Evolutionary conservation across 2,113 vertebrate species (phyloP), one percentile per base, ranked within the genome.

Genomic region (Tragelaphus scriptus): DNA sequence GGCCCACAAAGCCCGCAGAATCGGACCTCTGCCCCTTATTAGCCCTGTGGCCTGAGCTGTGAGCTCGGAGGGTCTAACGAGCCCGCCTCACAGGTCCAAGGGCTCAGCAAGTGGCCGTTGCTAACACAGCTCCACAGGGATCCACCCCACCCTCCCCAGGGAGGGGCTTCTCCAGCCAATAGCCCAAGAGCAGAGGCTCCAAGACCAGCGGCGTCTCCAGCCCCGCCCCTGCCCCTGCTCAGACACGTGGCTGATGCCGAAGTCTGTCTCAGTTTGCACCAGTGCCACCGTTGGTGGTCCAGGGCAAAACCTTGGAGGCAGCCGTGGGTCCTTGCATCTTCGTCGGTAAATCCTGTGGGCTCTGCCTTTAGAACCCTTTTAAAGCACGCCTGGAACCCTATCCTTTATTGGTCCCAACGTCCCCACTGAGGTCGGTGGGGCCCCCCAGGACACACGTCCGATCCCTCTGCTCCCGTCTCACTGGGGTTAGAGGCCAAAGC

Each of bases 401-500:
- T 47, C 36, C 1, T 11, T 44, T 44, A 56, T 63, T 17, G 6
- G 2, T 0, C 26, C 49, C n/a, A 23, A 2, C 0, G 87, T 12
- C 44, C 25, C 40, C 21, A 2, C 23, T 2, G 14, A 79, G 28
- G 19, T 36, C 30, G 5, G 36, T 40, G 58, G 44, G 10, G 12
- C 53, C 68, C 61, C 77, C 4, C 2, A 58, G 65, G 84, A 77
- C 79, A 53, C 0, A 63, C 4, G 2, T 49, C 53, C 3, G 6
- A 26, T 16, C 26, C 16, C 2, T 3, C 5, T 2, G 3, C 71
- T 77, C 25, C 85, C 3, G 1, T 51, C 32, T 71, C 71, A 2
- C 30, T 26, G 65, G 28, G 65, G 26, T 44, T 26, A 6, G 61
- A 28, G 71, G 13, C 68, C 6, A 2, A 10, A 5, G 25, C 32